Percentiles rank a stretch among this genome's conserved stretches.
phyloP scores from a whole-genome alignment of 2,888 invertebrate genomes.

The Cantharis rustica region DNA sequence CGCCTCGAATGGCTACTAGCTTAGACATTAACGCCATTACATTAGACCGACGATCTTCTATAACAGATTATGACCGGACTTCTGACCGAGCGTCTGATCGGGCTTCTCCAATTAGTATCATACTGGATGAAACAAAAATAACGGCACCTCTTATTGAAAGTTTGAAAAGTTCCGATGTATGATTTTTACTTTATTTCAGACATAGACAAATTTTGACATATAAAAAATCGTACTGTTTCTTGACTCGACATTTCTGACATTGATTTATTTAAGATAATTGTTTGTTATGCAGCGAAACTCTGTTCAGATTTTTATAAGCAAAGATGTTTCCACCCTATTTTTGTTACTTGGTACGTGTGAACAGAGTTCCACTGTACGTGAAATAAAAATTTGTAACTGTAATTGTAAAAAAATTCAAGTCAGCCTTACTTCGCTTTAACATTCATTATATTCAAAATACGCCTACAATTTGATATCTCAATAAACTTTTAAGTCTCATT shows the following conservation, averaged over 20 bases:
- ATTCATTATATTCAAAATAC: neutral
- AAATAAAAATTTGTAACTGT: neutral
- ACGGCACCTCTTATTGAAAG: conserved; percentile 52
- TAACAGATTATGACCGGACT: conserved; percentile 38
- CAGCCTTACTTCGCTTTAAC: neutral
- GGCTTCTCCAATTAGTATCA: conserved; percentile 43
- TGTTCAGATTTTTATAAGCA: neutral
- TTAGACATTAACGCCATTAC: conserved; percentile 44
- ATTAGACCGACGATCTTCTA: conserved; percentile 42
- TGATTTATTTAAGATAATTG: neutral
- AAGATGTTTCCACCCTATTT: neutral
- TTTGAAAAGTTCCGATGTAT: conserved; percentile 54
- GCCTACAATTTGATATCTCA: neutral
- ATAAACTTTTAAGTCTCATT: conserved; percentile 13
- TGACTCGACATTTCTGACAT: neutral
- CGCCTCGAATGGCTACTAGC: conserved; percentile 50
- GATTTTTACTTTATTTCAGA: conserved; percentile 32
- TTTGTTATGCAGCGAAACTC: neutral
- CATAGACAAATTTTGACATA: neutral
- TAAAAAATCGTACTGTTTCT: neutral
- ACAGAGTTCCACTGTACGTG: neutral
- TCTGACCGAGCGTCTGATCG: conserved; percentile 28
- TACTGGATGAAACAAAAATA: conserved; percentile 50
- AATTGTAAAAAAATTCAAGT: neutral
- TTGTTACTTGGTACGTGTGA: neutral